These are phyloP conservation scores for Ophraella communa DNA, from an alignment of 2,888 invertebrate species.

Conservation along the genomic window DNA sequence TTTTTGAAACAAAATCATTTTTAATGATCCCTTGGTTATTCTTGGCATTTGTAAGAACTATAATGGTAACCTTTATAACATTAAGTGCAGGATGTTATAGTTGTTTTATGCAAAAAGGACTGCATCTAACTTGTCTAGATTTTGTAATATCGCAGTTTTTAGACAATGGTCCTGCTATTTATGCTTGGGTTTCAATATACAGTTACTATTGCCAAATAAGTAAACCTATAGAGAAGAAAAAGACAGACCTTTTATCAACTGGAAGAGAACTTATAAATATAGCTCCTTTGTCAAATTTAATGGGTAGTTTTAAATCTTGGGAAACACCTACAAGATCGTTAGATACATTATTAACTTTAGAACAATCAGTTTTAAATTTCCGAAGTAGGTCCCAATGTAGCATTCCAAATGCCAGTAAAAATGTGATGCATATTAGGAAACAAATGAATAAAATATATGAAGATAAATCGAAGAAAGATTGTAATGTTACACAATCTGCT, in stretches of 20 bases:
- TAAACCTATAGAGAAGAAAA: background rate
- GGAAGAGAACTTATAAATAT: conserved; percentile 11
- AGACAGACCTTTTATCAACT: conserved; percentile 5
- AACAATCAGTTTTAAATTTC: background rate
- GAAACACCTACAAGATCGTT: conserved; percentile 27
- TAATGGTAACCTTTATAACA: conserved; percentile 32
- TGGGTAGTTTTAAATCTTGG: conserved; percentile 14
- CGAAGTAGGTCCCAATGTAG: conserved; percentile 2
- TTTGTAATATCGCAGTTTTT: conserved; percentile 37
- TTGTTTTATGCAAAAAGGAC: conserved; percentile 34
- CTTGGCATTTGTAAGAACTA: conserved; percentile 34
- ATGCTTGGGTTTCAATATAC: conserved; percentile 38
- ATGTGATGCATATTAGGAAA: conserved; percentile 3
- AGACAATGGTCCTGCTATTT: conserved; percentile 39
- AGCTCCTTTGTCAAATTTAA: conserved; percentile 15
- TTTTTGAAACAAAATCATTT: conserved; percentile 25
- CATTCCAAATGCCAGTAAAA: conserved; percentile 15
- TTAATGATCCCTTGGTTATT: conserved; percentile 40
- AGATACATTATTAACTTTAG: conserved; percentile 25
- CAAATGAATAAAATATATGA: conserved; percentile 9
- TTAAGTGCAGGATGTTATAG: conserved; percentile 29
- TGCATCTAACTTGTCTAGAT: conserved; percentile 34
- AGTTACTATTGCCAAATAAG: conserved; percentile 21
- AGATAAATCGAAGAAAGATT: conserved; percentile 11
- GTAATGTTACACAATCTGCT: conserved; percentile 3